A percentile compares a stretch with the other conserved stretches of the same genome.
Conservation (phyloP, 2,113 vertebrate species). For the Ivindomyrus marchei region DNA sequence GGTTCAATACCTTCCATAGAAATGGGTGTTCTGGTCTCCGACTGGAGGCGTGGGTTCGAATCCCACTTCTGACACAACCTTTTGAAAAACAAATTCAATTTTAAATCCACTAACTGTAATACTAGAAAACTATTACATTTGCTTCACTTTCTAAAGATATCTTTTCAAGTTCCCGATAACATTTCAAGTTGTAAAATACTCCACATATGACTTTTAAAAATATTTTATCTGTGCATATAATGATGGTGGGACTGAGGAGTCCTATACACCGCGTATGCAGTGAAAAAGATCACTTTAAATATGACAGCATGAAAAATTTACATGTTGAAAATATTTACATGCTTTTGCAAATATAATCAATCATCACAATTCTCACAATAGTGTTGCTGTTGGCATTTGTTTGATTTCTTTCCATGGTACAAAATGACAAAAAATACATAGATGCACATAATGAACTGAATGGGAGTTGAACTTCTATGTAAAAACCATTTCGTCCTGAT, state of each 20-base stretch:
- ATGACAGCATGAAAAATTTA: not conserved
- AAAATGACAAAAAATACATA: too few relatives aligned
- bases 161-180: not conserved
- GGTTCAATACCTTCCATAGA: constrained; percentile 40
- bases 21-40: constrained; percentile 72
- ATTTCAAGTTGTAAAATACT: not conserved
- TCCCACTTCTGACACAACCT: not conserved
- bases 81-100: not conserved
- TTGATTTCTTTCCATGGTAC: too few relatives aligned
- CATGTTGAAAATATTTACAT: not conserved
- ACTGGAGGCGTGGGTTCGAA: not conserved
- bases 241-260: not conserved
- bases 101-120: not conserved
- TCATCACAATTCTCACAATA: not conserved
- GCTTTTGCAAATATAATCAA: not conserved
- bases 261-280: not conserved
- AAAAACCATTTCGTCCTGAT: not conserved
- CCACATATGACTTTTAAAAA: not conserved
- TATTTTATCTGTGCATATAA: too few relatives aligned
- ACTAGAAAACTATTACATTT: not conserved
- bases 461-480: not conserved
- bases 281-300: not conserved
- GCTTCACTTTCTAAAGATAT: not conserved
- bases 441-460: not conserved
- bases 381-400: too few relatives aligned